Evolutionary conservation across 23 tunicate genomes (phyloP).

Genomic region (Ciona savignyi): DNA sequence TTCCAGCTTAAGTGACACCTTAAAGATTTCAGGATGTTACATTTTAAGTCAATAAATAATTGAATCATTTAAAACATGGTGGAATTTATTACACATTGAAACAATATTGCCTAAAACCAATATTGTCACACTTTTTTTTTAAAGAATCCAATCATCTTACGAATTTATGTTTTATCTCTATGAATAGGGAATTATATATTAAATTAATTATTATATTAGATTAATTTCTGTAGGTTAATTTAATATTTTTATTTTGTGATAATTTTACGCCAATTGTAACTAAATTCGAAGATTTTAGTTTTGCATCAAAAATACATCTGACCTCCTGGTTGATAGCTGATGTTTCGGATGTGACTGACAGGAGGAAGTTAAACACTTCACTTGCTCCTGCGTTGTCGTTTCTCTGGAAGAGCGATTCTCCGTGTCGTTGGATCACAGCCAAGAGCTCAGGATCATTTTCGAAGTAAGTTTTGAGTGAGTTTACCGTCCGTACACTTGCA

Average conservation of each 20-base stretch:
- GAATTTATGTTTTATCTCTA: no score
- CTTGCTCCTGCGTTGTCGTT: slow-evolving; percentile 28
- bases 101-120: no score
- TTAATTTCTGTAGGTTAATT: background rate
- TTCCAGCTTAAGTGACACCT: slow-evolving; percentile 9
- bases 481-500: background rate
- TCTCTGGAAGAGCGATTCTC: slow-evolving; percentile 22
- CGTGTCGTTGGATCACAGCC: slow-evolving; percentile 16
- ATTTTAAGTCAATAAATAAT: no score
- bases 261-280: background rate
- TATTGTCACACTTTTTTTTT: no score
- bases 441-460: slow-evolving; percentile 13
- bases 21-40: no score
- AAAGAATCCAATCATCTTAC: no score
- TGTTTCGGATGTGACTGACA: slow-evolving; percentile 2
- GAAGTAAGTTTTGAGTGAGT: slow-evolving; percentile 13
- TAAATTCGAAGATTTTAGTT: no score
- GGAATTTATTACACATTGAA: no score
- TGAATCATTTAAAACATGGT: no score
- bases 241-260: background rate
- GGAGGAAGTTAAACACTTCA: slow-evolving; percentile 9
- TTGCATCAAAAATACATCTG: background rate
- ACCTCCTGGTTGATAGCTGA: slow-evolving; percentile 13
- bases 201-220: background rate
- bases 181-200: background rate